These are phyloP conservation scores for Platerodrilus igneus DNA, from an alignment of 2,888 invertebrate species.

Conservation along the genomic window DNA sequence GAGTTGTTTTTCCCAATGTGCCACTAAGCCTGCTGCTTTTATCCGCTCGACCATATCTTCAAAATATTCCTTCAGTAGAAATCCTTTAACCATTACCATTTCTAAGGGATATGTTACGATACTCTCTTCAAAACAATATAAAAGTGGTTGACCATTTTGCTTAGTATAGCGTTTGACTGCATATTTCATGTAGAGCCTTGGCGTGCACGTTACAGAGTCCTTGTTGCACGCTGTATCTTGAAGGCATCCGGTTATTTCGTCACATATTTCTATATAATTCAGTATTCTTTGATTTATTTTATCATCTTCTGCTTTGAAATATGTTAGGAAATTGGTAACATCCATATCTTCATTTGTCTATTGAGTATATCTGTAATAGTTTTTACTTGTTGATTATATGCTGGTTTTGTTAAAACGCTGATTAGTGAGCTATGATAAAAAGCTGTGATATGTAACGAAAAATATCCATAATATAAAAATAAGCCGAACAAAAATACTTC, in stretches of 20 bases:
- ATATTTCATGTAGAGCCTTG: conserved; percentile 35
- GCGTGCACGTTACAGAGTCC: conserved; percentile 33
- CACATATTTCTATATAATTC: conserved; percentile 30
- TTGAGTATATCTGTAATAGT: conserved; percentile 31
- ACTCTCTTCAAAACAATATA: conserved; percentile 34
- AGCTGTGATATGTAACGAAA: conserved; percentile 31
- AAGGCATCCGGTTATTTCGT: conserved; percentile 30
- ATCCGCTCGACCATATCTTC: conserved; percentile 34
- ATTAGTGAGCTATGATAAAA: conserved; percentile 34
- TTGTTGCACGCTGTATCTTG: conserved; percentile 26
- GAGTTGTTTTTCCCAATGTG: conserved; percentile 31
- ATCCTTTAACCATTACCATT: conserved; percentile 41
- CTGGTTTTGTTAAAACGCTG: conserved; percentile 31
- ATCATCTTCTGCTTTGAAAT: no score
- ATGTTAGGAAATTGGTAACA: no score
- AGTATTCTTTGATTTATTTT: conserved; percentile 8
- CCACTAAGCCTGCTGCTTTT: conserved; percentile 35
- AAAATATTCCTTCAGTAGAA: conserved; percentile 35
- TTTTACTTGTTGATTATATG: conserved; percentile 30
- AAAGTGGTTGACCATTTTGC: conserved; percentile 26
- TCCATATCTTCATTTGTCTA: conserved; percentile 30
- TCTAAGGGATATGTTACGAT: conserved; percentile 39
- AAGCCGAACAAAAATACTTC: no score
- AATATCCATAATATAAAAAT: no score
- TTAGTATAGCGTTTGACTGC: conserved; percentile 32